Base-by-base conservation (phyloP, 1,140 invertebrate genomes). In the Centruroides vittatus region DNA sequence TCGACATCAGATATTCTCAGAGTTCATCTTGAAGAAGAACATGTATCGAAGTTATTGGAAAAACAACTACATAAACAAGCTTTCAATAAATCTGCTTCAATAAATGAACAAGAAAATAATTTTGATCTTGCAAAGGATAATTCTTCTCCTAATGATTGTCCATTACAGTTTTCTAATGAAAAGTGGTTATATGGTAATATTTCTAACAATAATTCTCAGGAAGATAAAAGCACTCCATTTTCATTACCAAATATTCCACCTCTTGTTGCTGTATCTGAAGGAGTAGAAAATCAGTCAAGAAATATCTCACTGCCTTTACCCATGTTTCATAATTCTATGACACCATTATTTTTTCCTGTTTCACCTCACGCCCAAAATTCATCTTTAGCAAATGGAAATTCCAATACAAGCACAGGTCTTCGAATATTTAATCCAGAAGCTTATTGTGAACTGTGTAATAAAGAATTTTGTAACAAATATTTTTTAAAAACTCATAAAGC, bases 401-500 rank as follows among this genome's bases (percentile, higher is more conserved):
- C 52, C 48, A 56, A 51, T 51, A 52, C 66, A 47, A 48, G 59
- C 35, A 57, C 65, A 13, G 67, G 70, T 85, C 8, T 86, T 50
- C 76, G 86, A 65, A 93, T 94, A 64, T 93, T 94, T 70, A 94
- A 98, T 73, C 87, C 84, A 35, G 93, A 95, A 75, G 93, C 93
- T 4, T 97, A 93, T 72, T 95, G 93, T 73, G 76, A 78, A 63
- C 66, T 78, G 46, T 78, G 77, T 71, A 70, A 77, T 61, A 70
- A 74, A 60, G 73, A 78, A 68, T 75, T 78, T 67, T 98, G 95
- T 78, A 99, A 99, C 78, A 98, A 99, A 74, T 99, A 99, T 75
- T 99, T 98, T 73, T 78, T 99, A 5, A 96, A 98, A 75, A 98
- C 94, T 41, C 90, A 94, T 77, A 91, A 91, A 73, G 90, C 90